Evolutionary conservation across 2,888 invertebrate genomes (phyloP).

Genomic region (Apodemia duryi): DNA sequence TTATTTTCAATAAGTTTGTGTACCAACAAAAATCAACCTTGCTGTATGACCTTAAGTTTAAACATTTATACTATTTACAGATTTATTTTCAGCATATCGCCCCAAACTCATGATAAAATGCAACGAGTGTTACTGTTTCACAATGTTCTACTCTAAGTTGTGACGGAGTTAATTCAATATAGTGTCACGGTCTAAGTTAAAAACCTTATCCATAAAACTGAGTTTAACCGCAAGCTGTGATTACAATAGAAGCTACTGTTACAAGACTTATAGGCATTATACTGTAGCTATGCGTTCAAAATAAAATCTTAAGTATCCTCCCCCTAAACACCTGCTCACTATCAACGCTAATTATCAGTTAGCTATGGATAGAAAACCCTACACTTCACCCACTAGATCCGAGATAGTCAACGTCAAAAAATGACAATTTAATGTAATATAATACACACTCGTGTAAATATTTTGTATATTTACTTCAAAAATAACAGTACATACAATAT

Average conservation of each 20-base stretch:
- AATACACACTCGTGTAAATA: slow-evolving; percentile 78
- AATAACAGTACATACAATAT: slow-evolving; percentile 79
- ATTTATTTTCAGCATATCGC: slow-evolving; percentile 71
- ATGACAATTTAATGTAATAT: slow-evolving; percentile 61
- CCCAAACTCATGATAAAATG: slow-evolving; percentile 76
- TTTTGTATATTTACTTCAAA: slow-evolving; percentile 80
- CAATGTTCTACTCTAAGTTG: slow-evolving; percentile 72
- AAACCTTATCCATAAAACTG: slow-evolving; percentile 58
- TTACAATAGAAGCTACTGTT: slow-evolving; percentile 72
- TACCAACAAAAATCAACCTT: slow-evolving; percentile 80
- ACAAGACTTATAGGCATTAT: slow-evolving; percentile 56
- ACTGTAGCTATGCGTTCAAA: slow-evolving; percentile 27
- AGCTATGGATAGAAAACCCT: slow-evolving; percentile 8
- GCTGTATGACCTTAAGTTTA: slow-evolving; percentile 75
- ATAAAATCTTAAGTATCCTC: slow-evolving; percentile 65
- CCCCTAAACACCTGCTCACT: slow-evolving; percentile 39
- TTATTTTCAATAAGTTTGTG: slow-evolving; percentile 78
- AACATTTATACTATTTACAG: slow-evolving; percentile 75
- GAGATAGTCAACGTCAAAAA: slow-evolving; percentile 43
- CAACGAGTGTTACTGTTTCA: slow-evolving; percentile 72
- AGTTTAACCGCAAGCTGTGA: slow-evolving; percentile 68
- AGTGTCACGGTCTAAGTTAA: slow-evolving; percentile 49
- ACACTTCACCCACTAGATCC: slow-evolving; percentile 29
- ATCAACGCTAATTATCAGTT: slow-evolving; percentile 23
- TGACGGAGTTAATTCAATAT: slow-evolving; percentile 72